These are phyloP conservation scores for Caretta caretta DNA, from an alignment of 2,113 vertebrate species.

Conservation along the genomic window DNA sequence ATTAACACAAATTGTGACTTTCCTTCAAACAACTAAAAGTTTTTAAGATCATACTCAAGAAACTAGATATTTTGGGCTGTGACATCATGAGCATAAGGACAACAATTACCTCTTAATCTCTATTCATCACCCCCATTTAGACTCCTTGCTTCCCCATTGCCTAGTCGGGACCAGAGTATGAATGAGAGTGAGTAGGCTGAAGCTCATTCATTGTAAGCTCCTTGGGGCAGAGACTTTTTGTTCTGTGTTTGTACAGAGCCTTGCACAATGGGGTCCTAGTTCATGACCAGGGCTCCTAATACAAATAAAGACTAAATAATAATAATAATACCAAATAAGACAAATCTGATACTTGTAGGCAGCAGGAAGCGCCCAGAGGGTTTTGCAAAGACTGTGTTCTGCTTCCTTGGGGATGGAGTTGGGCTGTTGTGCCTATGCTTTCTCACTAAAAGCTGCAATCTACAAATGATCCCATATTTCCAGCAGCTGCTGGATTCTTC, in stretches of 20 bases:
- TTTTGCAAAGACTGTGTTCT: background rate
- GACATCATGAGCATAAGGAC: conserved; percentile 13
- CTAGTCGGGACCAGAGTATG: background rate
- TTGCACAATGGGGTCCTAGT: background rate
- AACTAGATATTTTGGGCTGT: conserved; percentile 10
- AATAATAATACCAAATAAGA: background rate
- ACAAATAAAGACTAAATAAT: background rate
- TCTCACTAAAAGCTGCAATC: background rate
- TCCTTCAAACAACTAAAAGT: conserved; percentile 29
- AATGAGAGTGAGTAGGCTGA: background rate
- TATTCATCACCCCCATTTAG: background rate
- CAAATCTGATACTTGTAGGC: background rate
- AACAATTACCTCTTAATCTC: background rate
- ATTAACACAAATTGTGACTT: conserved; percentile 11
- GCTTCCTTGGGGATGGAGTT: background rate
- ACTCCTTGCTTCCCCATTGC: conserved; percentile 36
- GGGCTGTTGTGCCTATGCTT: background rate
- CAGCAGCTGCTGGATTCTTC: background rate
- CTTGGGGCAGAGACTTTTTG: background rate
- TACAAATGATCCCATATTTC: background rate
- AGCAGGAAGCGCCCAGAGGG: background rate
- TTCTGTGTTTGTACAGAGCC: background rate
- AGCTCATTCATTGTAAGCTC: background rate
- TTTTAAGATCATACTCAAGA: conserved; percentile 20
- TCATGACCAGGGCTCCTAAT: background rate